Conservation (phyloP, 2,113 vertebrate species). For the Labeo rohita region DNA sequence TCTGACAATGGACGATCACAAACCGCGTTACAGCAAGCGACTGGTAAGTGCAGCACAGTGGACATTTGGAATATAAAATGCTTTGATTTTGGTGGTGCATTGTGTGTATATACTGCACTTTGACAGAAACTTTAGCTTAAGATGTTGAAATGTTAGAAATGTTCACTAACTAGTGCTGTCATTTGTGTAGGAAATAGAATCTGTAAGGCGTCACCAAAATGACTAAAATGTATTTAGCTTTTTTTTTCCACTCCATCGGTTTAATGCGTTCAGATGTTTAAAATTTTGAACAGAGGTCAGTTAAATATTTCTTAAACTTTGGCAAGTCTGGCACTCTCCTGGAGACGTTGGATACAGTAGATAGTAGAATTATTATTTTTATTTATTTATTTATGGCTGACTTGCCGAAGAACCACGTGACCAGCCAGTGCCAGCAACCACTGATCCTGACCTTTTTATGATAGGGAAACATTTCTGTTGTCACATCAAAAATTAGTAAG, state of each 20-base stretch:
- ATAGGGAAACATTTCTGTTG: neutral
- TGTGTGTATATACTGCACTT: neutral
- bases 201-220: neutral
- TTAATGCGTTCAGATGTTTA: neutral
- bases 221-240: neutral
- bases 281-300: neutral
- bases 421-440: neutral
- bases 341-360: neutral
- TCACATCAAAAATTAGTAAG: neutral
- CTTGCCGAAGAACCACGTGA: neutral
- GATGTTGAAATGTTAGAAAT: neutral
- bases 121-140: neutral
- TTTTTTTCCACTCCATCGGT: neutral
- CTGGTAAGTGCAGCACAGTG: slow-evolving; percentile 80
- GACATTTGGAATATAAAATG: neutral
- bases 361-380: neutral
- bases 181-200: neutral
- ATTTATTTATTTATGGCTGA: neutral
- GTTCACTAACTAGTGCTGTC: neutral
- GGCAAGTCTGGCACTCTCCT: neutral
- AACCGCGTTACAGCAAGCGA: slow-evolving; percentile 89
- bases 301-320: neutral
- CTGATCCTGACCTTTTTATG: neutral
- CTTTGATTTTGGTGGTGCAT: neutral
- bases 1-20: slow-evolving; percentile 76